Evolutionary conservation across 2,888 invertebrate species (phyloP).

Genomic region (Dugesia japonica): DNA sequence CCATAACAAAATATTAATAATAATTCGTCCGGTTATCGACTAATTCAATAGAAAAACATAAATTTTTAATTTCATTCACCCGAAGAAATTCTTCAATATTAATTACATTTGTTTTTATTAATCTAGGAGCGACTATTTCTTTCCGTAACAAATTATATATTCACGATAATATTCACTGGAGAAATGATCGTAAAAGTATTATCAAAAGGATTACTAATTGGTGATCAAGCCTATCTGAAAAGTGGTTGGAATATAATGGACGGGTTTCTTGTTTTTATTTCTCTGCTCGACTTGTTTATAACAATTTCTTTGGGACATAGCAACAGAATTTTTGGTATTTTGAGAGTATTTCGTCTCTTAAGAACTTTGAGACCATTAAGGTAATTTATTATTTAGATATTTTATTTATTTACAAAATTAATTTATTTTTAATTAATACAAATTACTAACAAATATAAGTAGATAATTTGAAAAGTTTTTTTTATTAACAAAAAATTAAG

Average conservation of each 20-base stretch:
- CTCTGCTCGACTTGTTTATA: conserved; percentile 86
- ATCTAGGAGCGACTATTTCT: conserved; percentile 67
- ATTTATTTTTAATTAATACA: no score
- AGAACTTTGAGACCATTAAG: conserved; percentile 76
- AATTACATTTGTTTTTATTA: conserved; percentile 6
- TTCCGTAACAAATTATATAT: conserved; percentile 76
- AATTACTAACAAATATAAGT: no score
- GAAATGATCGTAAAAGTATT: conserved; percentile 97
- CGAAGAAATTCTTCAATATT: background rate
- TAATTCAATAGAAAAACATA: background rate
- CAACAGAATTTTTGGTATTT: conserved; percentile 89
- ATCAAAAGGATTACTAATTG: conserved; percentile 83
- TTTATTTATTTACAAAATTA: no score
- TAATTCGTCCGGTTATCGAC: background rate
- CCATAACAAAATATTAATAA: background rate
- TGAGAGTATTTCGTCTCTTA: conserved; percentile 83
- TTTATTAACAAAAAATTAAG: no score
- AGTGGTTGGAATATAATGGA: conserved; percentile 99
- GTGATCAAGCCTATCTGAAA: conserved; percentile 81
- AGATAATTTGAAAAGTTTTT: no score
- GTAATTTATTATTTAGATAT: conserved; percentile 38
- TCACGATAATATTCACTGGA: conserved; percentile 82
- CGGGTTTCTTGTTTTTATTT: conserved; percentile 85
- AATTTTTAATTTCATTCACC: background rate
- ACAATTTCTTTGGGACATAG: conserved; percentile 65